These are phyloP conservation scores for Eupithecia exiguata DNA, from an alignment of 2,888 invertebrate genomes.

Conservation along the genomic window DNA sequence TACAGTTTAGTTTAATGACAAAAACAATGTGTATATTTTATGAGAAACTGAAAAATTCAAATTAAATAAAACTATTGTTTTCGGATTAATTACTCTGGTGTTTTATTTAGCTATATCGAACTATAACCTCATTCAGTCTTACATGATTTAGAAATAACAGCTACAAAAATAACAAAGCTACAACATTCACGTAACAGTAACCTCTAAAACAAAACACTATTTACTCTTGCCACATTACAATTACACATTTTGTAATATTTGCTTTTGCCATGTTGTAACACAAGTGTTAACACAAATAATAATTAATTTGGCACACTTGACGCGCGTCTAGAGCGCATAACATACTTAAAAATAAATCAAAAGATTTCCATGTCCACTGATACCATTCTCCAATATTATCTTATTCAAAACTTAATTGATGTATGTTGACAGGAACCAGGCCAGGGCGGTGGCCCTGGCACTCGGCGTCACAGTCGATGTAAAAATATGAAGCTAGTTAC, in stretches of 20 bases:
- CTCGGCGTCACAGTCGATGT: background rate
- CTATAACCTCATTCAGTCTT: constrained; percentile 41
- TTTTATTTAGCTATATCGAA: constrained; percentile 71
- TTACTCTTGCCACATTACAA: constrained; percentile 19
- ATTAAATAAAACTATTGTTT: constrained; percentile 85
- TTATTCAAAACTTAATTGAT: background rate
- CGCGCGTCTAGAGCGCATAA: background rate
- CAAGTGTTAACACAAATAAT: constrained; percentile 31
- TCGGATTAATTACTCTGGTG: constrained; percentile 80
- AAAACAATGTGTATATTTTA: constrained; percentile 85
- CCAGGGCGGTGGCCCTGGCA: no score
- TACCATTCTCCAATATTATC: background rate
- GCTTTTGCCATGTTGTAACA: constrained; percentile 26
- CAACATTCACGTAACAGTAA: constrained; percentile 9
- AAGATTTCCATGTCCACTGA: background rate
- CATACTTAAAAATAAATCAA: constrained; percentile 17
- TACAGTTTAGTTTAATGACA: constrained; percentile 84
- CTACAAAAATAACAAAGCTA: constrained; percentile 13
- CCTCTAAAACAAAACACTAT: constrained; percentile 9
- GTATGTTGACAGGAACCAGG: background rate
- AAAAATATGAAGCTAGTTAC: background rate
- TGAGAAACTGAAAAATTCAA: constrained; percentile 84
- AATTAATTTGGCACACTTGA: constrained; percentile 31
- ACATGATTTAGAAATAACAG: constrained; percentile 31
- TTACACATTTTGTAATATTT: constrained; percentile 18